Evolutionary conservation across 2,113 vertebrate genomes (phyloP).

Genomic region (Callorhinus ursinus): DNA sequence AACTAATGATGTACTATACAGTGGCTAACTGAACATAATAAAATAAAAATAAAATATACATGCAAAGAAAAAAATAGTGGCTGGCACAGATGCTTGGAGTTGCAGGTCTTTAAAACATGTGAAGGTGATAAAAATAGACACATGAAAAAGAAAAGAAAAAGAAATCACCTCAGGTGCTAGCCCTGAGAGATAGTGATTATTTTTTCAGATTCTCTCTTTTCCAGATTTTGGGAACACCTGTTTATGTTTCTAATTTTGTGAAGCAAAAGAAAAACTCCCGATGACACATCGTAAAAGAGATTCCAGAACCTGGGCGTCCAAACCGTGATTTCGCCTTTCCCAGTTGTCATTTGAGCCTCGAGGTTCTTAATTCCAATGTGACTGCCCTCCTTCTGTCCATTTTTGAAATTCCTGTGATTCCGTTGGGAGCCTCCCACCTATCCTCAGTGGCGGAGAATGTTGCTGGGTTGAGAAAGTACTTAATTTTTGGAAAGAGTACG

Average conservation of each 20-base stretch:
- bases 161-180: background rate
- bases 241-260: conserved; percentile 23
- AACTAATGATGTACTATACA: too few species aligned
- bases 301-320: background rate
- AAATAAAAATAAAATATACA: too few species aligned
- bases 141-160: background rate
- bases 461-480: background rate
- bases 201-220: conserved; percentile 13
- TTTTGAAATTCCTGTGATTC: background rate
- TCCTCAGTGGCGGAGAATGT: background rate
- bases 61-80: too few species aligned
- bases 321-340: background rate
- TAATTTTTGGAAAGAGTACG: background rate
- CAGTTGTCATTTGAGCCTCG: background rate
- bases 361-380: background rate
- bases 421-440: background rate
- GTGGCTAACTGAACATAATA: too few species aligned
- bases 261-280: background rate
- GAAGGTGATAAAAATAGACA: conserved; percentile 5
- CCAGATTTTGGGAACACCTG: background rate
- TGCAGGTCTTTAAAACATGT: background rate
- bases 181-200: background rate
- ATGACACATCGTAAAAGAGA: background rate
- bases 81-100: background rate
- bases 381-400: background rate